These are phyloP conservation scores for Sitta europaea DNA, from an alignment of 2,113 vertebrate species.

Conservation along the genomic window DNA sequence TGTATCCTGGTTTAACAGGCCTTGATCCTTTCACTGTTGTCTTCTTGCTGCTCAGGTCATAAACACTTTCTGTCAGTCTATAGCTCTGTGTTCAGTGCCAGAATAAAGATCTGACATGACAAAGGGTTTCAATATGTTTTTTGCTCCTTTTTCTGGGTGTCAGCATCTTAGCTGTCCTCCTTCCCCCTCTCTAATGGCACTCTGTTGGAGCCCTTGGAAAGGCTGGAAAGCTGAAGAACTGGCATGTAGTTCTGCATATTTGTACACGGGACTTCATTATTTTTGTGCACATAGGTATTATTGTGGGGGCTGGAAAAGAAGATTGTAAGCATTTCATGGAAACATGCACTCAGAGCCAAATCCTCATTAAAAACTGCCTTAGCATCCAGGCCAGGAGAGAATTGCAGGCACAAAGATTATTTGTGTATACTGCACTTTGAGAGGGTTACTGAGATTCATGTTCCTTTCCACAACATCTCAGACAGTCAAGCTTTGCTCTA, in stretches of 20 bases:
- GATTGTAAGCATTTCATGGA: constrained; percentile 27
- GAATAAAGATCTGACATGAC: constrained; percentile 27
- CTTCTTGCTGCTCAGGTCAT: constrained; percentile 39
- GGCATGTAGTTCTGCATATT: neutral
- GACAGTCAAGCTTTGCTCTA: constrained; percentile 3
- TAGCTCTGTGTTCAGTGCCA: constrained; percentile 2
- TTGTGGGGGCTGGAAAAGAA: constrained; percentile 29
- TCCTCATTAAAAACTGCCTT: constrained; percentile 58
- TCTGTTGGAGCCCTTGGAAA: neutral
- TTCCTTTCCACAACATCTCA: constrained; percentile 4
- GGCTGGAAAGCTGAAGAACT: neutral
- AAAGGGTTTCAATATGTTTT: neutral
- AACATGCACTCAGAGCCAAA: constrained; percentile 27
- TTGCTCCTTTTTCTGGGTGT: neutral
- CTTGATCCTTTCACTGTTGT: constrained; percentile 35
- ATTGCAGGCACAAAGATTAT: constrained; percentile 6
- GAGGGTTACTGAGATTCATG: constrained; percentile 17
- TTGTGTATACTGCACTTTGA: constrained; percentile 7
- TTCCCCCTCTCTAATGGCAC: neutral
- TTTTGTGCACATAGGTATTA: neutral
- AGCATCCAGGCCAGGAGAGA: constrained; percentile 32
- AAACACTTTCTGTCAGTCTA: constrained; percentile 38
- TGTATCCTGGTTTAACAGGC: constrained; percentile 40
- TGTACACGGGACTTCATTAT: neutral
- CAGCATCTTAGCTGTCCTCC: neutral